Evolutionary conservation across 2,797 vertebrate species (phyloP).

Genomic region (Pogonophryne albipinna): DNA sequence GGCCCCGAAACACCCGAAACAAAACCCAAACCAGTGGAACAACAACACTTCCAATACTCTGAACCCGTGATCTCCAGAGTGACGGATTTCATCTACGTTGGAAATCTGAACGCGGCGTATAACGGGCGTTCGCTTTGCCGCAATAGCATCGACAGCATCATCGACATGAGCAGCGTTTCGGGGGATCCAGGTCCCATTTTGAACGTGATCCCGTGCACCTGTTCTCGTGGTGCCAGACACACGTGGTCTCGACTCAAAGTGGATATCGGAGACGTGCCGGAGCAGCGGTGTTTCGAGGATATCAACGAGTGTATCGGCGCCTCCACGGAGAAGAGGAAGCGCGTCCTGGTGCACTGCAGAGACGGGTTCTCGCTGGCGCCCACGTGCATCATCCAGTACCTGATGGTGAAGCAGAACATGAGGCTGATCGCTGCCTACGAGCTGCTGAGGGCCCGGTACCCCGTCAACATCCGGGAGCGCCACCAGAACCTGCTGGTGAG

Average conservation of each 20-base stretch:
- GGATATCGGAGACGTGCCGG: slow-evolving; percentile 79
- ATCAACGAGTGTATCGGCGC: slow-evolving; percentile 88
- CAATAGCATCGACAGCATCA: slow-evolving; percentile 87
- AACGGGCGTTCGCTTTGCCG: slow-evolving; percentile 82
- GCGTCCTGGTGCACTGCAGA: slow-evolving; percentile 87
- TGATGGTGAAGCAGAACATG: slow-evolving; percentile 90
- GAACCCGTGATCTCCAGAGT: slow-evolving; percentile 85
- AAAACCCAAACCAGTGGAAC: slow-evolving; percentile 38
- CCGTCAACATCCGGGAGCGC: slow-evolving; percentile 85
- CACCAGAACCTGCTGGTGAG: slow-evolving; percentile 87
- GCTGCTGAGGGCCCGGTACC: slow-evolving; percentile 85
- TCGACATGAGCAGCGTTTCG: slow-evolving; percentile 85
- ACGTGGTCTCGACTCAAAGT: slow-evolving; percentile 89
- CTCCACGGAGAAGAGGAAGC: slow-evolving; percentile 85
- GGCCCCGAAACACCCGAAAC: slow-evolving; percentile 63
- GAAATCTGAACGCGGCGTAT: slow-evolving; percentile 85
- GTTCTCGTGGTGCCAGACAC: slow-evolving; percentile 83
- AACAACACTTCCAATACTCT: slow-evolving; percentile 76
- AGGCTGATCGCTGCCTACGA: slow-evolving; percentile 88
- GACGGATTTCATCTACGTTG: slow-evolving; percentile 86
- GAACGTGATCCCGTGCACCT: slow-evolving; percentile 87
- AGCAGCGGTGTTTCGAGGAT: slow-evolving; percentile 85
- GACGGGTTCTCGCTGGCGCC: slow-evolving; percentile 88
- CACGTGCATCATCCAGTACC: slow-evolving; percentile 88
- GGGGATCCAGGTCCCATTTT: slow-evolving; percentile 80